Base-by-base conservation (phyloP, 2,113 vertebrate species). In the Taxidea taxus region DNA sequence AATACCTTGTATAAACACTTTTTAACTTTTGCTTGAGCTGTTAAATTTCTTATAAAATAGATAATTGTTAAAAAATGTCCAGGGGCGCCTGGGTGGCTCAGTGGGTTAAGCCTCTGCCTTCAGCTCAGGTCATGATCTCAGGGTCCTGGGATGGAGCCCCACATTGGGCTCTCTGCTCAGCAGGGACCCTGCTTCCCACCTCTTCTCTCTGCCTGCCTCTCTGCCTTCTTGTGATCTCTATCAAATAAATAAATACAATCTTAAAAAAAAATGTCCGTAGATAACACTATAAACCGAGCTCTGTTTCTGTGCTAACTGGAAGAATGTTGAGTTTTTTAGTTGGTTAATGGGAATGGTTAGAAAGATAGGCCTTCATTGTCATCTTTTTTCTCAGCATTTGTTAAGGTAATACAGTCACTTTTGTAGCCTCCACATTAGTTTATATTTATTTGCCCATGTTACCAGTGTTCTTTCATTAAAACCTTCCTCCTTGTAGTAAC, bases 271-370 rank as follows among this genome's bases (percentile, higher is more conserved):
- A 78, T 85, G 39, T 21, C 62, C 21, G 72, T 27, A 54, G 6
- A 75, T 88, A 70, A 70, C 27, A 60, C n/a, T 31, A 8, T 72
- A 95, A 74, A 44, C 51, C 54, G 23, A 44, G 4, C 25, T 81
- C 20, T 82, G 12, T 92, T 92, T 74, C 56, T 66, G 75, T 95
- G 44, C 49, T 90, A 78, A 84, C n/a, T 89, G 78, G 42, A 93
- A 93, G 47, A 78, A 51, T 21, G 68, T 94, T 82, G 37, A 94
- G 39, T 13, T n/a, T 77, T 94, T 87, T 68, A 74, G 31, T 66
- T 72, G 75, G 54, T 94, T 91, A 74, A 47, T 91, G 66, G 56
- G 56, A 94, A 83, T 87, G 49, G 82, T 87, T 47, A 91, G 84
- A 54, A 75, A 91, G 47, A 12, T 93, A 68, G 47, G 20, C 21